These are phyloP conservation scores for Piscicola geometra DNA, from an alignment of 2,888 invertebrate species.

Conservation along the genomic window DNA sequence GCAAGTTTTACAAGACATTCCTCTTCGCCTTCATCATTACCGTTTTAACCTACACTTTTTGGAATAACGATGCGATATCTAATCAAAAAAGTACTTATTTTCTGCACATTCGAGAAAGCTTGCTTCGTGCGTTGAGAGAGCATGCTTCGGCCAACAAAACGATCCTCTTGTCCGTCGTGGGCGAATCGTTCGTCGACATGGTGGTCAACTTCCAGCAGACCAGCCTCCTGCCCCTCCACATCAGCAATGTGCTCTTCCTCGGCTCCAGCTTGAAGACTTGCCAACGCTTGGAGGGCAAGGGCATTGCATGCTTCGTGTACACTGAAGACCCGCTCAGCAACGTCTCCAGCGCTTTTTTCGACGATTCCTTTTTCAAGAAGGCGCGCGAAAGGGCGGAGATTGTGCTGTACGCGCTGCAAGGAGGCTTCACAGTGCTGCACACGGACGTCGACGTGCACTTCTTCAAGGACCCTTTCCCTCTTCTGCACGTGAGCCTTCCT, in stretches of 20 bases:
- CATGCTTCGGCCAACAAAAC: too few species aligned
- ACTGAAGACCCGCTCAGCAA: background rate
- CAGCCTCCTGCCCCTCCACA: background rate
- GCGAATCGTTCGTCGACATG: background rate
- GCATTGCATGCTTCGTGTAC: background rate
- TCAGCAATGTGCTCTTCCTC: background rate
- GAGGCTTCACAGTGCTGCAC: background rate
- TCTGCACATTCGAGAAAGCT: too few species aligned
- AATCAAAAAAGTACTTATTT: too few species aligned
- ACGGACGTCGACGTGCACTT: background rate
- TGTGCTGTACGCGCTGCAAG: background rate
- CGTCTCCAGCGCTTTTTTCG: background rate
- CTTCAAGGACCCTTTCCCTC: background rate
- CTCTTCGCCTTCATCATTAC: too few species aligned
- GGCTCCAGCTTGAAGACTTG: background rate
- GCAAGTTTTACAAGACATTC: too few species aligned
- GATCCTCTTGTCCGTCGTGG: background rate
- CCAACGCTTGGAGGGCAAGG: background rate
- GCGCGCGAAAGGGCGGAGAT: background rate
- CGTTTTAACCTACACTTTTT: too few species aligned
- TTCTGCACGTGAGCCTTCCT: background rate
- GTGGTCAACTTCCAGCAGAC: background rate
- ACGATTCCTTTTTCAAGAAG: background rate
- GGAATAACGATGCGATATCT: too few species aligned
- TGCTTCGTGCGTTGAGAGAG: too few species aligned